Evolutionary conservation across 2,113 vertebrate species (phyloP), one percentile per base, ranked within the genome.

Genomic region (Gasterosteus nipponicus): DNA sequence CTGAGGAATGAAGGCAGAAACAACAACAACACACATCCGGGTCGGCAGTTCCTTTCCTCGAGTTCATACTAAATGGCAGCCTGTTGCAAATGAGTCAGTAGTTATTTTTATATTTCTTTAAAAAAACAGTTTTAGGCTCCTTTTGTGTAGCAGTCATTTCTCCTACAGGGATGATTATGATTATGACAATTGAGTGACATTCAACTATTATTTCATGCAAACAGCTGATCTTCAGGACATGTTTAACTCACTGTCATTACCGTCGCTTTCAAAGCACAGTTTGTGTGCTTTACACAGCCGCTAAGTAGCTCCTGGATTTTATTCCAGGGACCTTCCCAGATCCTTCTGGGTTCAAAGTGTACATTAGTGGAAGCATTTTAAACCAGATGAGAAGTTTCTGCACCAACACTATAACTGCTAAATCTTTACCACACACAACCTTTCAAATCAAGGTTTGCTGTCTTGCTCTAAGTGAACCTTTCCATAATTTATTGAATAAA

Each of bases 161-260:
- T 61, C 38, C 64, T 12, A 14, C 18, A 51, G 69, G 5, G 29
- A 56, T 58, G 35, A 58, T 80, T 69, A 73, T 86, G 56, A 53
- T 46, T 26, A 26, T 26, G 22, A 41, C 60, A 66, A 19, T 56
- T 51, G 62, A 18, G 38, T 59, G 54, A 59, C 26, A 67, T 70
- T 51, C 56, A 42, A 18, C 19, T 22, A 15, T 71, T 58, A 57
- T 81, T 78, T 73, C 22, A 47, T 67, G 68, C 29, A 22, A 67
- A 39, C 39, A 31, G 73, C 61, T 72, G 68, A 44, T 75, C 49
- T 72, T 84, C 35, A 49, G 4, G 1, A 67, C 56, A 59, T 39
- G 39, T 65, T 64, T 81, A 63, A 51, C n/a, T 77, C 35, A 49
- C 12, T 73, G 35, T 15, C 63, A 72, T 80, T 81, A 12, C 38